These are phyloP conservation scores for Leptonema lineaticorne DNA, from an alignment of 1,140 invertebrate species.

Conservation along the genomic window DNA sequence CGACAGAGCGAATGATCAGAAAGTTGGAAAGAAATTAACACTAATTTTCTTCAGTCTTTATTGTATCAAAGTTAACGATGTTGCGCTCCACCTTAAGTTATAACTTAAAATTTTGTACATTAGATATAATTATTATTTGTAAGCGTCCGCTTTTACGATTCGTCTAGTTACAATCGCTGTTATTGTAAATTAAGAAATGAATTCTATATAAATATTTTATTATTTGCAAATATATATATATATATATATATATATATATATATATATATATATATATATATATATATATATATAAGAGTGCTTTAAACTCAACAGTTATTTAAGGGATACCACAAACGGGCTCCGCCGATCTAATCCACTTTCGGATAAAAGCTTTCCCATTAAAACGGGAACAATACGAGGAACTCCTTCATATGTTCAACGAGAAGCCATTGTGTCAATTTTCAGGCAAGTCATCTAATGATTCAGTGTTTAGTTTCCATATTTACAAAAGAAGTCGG, in stretches of 20 bases:
- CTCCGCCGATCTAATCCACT: constrained; percentile 2
- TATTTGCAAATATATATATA: no score
- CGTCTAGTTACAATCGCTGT: no score
- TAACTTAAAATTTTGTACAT: no score
- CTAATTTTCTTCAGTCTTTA: no score
- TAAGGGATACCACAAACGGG: background rate
- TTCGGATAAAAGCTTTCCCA: constrained; percentile 3
- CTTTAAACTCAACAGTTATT: constrained; percentile 13
- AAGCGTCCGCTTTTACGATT: no score
- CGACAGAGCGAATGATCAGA: no score
- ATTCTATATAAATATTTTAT: no score
- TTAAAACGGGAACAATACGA: background rate
- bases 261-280: background rate
- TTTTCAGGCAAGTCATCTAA: background rate
- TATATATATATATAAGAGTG: background rate
- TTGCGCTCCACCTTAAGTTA: no score
- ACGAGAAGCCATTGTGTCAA: background rate
- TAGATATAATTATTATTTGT: no score
- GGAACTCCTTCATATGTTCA: background rate
- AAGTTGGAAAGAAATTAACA: no score
- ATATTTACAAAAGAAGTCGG: background rate
- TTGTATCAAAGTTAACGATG: no score
- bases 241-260: background rate
- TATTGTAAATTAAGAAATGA: no score
- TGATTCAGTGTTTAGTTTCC: constrained; percentile 1